Evolutionary conservation across 2,797 vertebrate species (phyloP).

Genomic region (Gallinago stenura): DNA sequence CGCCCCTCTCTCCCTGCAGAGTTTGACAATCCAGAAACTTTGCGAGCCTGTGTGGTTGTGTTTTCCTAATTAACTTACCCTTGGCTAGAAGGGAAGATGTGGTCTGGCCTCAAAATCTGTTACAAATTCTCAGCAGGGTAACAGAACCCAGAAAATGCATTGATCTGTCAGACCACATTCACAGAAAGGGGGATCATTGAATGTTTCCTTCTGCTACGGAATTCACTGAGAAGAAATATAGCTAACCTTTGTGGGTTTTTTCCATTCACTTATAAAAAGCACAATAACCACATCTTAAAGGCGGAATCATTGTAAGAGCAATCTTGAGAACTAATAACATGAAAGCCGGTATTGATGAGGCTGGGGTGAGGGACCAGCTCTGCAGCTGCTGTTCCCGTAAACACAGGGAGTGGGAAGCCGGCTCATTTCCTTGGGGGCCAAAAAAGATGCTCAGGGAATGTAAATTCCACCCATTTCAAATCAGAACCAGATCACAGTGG

Average conservation of each 20-base stretch:
- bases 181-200: background rate
- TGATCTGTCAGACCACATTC: constrained; percentile 10
- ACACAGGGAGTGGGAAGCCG: background rate
- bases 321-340: background rate
- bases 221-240: background rate
- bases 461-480: background rate
- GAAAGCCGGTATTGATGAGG: constrained; percentile 18
- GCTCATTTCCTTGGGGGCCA: background rate
- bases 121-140: background rate
- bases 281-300: constrained; percentile 33
- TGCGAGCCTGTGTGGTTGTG: accelerated
- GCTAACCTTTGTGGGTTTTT: background rate
- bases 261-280: background rate
- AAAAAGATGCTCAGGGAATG: background rate
- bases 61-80: background rate
- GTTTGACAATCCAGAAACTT: background rate
- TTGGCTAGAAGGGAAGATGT: background rate
- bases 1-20: background rate
- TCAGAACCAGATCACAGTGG: background rate
- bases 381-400: background rate
- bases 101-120: background rate
- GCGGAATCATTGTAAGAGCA: background rate
- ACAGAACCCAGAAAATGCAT: background rate
- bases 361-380: background rate
- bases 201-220: constrained; percentile 30